These are phyloP conservation scores for Portevinia maculata DNA, from an alignment of 2,888 invertebrate species.

Conservation along the genomic window DNA sequence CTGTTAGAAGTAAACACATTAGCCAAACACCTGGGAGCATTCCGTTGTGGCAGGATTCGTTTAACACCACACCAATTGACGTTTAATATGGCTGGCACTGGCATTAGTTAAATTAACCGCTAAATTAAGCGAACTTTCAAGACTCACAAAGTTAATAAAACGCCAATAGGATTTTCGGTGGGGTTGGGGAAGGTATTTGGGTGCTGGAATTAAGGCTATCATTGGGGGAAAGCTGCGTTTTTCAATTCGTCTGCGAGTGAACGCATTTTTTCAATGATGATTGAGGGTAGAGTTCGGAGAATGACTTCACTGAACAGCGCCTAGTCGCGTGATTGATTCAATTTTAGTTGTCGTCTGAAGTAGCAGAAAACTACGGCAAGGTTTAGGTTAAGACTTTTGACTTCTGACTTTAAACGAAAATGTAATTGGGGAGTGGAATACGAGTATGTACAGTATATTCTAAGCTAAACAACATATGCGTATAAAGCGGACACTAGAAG, in stretches of 20 bases:
- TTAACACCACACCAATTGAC: slow-evolving; percentile 59
- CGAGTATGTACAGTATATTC: too few species aligned
- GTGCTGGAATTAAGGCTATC: neutral
- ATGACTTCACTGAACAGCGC: too few species aligned
- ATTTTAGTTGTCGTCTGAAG: too few species aligned
- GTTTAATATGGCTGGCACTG: slow-evolving; percentile 42
- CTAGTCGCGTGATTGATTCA: too few species aligned
- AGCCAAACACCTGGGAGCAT: slow-evolving; percentile 55
- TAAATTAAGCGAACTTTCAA: slow-evolving; percentile 54
- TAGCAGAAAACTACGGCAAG: too few species aligned
- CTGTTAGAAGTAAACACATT: slow-evolving; percentile 60
- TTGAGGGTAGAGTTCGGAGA: too few species aligned
- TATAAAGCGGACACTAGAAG: too few species aligned
- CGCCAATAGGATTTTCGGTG: neutral
- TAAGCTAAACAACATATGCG: too few species aligned
- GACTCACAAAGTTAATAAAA: neutral
- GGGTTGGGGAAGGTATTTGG: neutral
- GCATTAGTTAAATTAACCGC: slow-evolving; percentile 68
- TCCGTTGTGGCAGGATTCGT: slow-evolving; percentile 23
- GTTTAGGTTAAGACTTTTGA: too few species aligned
- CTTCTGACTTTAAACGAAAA: too few species aligned
- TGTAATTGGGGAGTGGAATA: too few species aligned
- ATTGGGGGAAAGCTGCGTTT: neutral
- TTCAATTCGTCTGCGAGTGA: neutral
- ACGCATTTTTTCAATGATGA: too few species aligned